These are phyloP conservation scores for Pseudoips prasinana DNA, from an alignment of 2,888 invertebrate species.

Conservation along the genomic window DNA sequence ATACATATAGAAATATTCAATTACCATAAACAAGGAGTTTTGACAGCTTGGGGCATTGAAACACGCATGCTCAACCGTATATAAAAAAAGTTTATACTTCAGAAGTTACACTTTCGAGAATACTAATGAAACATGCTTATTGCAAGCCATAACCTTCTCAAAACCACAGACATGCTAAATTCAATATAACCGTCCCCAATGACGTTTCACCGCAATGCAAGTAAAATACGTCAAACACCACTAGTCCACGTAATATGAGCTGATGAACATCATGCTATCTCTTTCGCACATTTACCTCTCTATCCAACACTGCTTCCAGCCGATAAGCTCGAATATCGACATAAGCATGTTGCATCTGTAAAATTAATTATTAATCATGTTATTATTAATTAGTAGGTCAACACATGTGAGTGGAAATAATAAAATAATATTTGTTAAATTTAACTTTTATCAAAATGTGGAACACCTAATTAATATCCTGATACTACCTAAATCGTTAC, in stretches of 20 bases:
- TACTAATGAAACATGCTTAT: too few species aligned
- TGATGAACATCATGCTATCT: slow-evolving; percentile 54
- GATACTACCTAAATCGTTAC: too few species aligned
- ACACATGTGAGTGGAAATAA: slow-evolving; percentile 21
- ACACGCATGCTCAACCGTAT: too few species aligned
- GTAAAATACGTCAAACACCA: slow-evolving; percentile 25
- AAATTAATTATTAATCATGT: slow-evolving; percentile 61
- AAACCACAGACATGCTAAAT: not conserved
- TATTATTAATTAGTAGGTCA: slow-evolving; percentile 40
- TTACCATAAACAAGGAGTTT: too few species aligned
- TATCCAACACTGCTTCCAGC: slow-evolving; percentile 83
- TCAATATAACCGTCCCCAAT: not conserved
- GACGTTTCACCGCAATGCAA: slow-evolving; percentile 5
- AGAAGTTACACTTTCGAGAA: too few species aligned
- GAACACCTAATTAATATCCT: too few species aligned
- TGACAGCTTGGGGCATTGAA: too few species aligned
- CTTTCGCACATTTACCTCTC: slow-evolving; percentile 83
- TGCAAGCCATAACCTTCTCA: not conserved
- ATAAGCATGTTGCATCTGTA: slow-evolving; percentile 82
- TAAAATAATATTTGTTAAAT: slow-evolving; percentile 2
- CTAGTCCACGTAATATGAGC: slow-evolving; percentile 21
- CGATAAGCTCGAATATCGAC: slow-evolving; percentile 82
- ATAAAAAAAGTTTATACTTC: too few species aligned
- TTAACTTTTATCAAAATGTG: not conserved
- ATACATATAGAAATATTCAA: too few species aligned